Conservation (phyloP, 2,797 vertebrate species). For the Notoglanidium macrostoma region DNA sequence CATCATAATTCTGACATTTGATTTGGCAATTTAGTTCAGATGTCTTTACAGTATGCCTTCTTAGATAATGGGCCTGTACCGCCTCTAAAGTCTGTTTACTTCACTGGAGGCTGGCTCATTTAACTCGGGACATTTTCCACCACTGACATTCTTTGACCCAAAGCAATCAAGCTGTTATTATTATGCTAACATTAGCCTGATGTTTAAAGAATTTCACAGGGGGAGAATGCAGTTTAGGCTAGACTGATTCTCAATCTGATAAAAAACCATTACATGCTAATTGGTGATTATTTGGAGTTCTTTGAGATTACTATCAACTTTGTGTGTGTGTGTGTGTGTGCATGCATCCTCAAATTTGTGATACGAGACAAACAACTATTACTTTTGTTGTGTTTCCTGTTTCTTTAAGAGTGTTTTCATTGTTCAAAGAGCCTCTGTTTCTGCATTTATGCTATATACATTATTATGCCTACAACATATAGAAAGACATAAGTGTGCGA, state of each 20-base stretch:
- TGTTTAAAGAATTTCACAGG: slow-evolving; percentile 52
- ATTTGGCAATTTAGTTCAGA: not conserved
- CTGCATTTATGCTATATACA: not conserved
- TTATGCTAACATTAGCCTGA: slow-evolving; percentile 64
- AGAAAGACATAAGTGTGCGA: not conserved
- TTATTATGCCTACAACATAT: not conserved
- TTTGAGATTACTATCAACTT: slow-evolving; percentile 68
- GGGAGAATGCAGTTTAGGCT: slow-evolving; percentile 56
- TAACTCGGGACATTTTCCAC: slow-evolving; percentile 58
- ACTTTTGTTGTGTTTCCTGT: slow-evolving; percentile 64
- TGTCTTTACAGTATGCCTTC: not conserved
- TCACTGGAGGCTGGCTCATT: slow-evolving; percentile 10
- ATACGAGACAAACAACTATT: slow-evolving; percentile 47
- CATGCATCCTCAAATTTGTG: slow-evolving; percentile 16
- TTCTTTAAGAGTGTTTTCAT: slow-evolving; percentile 58
- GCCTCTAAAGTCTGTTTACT: slow-evolving; percentile 1
- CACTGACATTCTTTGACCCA: slow-evolving; percentile 50
- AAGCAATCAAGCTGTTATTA: slow-evolving; percentile 60
- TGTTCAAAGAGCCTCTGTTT: not conserved
- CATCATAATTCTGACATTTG: not conserved
- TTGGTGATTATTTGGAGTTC: slow-evolving; percentile 66
- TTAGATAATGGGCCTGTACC: not conserved
- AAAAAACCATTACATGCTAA: slow-evolving; percentile 74
- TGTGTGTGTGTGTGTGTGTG: slow-evolving; percentile 43
- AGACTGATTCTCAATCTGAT: slow-evolving; percentile 67